Evolutionary conservation across 2,888 invertebrate species (phyloP).

Genomic region (Atherix ibis): DNA sequence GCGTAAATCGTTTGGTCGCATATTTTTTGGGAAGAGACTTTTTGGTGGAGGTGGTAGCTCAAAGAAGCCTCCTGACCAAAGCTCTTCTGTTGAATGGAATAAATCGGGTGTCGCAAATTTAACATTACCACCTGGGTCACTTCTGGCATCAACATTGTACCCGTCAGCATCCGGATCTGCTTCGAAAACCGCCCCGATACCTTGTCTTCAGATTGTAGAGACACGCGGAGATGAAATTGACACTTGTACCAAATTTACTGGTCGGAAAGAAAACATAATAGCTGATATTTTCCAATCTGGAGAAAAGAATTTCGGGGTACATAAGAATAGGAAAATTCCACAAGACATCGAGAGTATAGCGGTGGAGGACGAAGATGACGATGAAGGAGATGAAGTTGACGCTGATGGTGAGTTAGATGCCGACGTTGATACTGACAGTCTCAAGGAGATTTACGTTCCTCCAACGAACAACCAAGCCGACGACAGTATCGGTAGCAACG

Average conservation of each 20-base stretch:
- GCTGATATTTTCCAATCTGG: background rate
- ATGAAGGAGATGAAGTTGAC: conserved; percentile 4
- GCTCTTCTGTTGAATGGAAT: too few species aligned
- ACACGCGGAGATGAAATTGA: too few species aligned
- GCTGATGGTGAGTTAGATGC: conserved; percentile 7
- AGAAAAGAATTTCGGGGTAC: background rate
- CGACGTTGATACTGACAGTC: background rate
- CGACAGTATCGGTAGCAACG: conserved; percentile 28
- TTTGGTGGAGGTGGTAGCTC: conserved; percentile 17
- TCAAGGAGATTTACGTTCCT: background rate
- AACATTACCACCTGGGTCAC: too few species aligned
- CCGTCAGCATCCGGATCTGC: too few species aligned
- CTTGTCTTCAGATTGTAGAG: too few species aligned
- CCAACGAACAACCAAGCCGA: conserved; percentile 10
- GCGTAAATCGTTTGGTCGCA: conserved; percentile 26
- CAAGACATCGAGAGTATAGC: background rate
- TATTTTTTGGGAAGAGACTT: conserved; percentile 25
- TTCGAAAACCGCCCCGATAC: too few species aligned
- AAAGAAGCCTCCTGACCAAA: background rate
- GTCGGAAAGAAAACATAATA: conserved; percentile 9
- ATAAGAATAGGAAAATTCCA: background rate
- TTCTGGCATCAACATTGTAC: too few species aligned
- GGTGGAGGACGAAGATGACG: background rate
- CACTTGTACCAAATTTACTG: too few species aligned
- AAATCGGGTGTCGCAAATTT: too few species aligned